Evolutionary conservation across 2,113 vertebrate genomes (phyloP), one percentile per base, ranked within the genome.

Genomic region (Neolamprologus sp.): DNA sequence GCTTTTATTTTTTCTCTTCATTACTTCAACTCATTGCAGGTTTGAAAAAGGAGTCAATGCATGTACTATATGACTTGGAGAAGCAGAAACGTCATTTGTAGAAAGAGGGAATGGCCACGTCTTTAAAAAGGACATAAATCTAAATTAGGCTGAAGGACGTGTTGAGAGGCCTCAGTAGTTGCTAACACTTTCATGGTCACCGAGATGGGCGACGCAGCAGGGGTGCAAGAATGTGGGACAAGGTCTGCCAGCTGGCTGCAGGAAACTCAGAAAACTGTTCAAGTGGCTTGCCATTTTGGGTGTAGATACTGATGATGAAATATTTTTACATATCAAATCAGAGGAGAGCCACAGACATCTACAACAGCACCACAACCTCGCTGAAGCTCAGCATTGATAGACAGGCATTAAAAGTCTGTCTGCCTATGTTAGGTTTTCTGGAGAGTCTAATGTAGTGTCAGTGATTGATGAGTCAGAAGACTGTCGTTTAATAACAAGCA

Each of bases 61-160:
- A 51, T 53, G 35, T 40, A 49, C 71, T 81, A 63, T 82, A 86
- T 78, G 86, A 58, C 86, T 81, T 51, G 9, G 19, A 71, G 58
- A 92, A 86, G 86, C 87, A 86, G 54, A 84, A 88, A 93, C 85
- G 81, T 91, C 91, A 85, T 90, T 47, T 80, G 42, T 73, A 65
- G 54, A 58, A 37, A 79, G 78, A 75, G 68, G 68, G 58, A 84
- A 87, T 73, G 88, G 83, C 75, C 79, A 75, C 71, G 68, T 81
- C 81, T 89, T 94, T 91, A 94, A 95, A 92, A 93, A 89, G 68
- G 71, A 90, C 88, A 93, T 92, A 96, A 94, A 95, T 96, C 94
- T 93, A 84, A 93, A 94, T 95, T 91, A 94, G 91, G 53, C 73
- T 17, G 54, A 88, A 93, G 88, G 89, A 95, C 80, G 88, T 91